Conservation (phyloP, 2,113 vertebrate genomes). For the Hippocampus mohnikei region DNA sequence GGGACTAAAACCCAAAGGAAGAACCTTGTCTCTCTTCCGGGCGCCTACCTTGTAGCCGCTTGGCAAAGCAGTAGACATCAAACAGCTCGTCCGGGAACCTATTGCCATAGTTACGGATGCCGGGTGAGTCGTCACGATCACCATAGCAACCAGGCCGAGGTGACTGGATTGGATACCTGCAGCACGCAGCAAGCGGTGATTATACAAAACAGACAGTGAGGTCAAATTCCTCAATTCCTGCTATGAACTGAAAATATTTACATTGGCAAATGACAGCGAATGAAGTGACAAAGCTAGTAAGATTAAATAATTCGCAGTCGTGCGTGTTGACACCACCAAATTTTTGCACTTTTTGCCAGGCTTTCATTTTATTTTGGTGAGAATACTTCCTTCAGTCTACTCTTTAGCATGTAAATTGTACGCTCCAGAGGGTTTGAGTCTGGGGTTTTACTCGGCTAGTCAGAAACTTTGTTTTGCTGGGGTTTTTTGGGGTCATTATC, state of each 20-base stretch:
- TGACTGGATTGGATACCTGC: slow-evolving; percentile 91
- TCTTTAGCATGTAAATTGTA: no score
- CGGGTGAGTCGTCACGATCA: slow-evolving; percentile 88
- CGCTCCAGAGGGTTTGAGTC: no score
- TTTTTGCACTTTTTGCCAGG: neutral
- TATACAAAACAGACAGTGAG: neutral
- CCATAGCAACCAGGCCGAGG: slow-evolving; percentile 95
- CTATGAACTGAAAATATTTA: neutral
- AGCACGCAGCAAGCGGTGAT: neutral
- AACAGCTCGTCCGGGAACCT: slow-evolving; percentile 81
- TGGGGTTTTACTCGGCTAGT: no score
- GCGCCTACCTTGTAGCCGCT: slow-evolving; percentile 77
- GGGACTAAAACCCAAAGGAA: slow-evolving; percentile 38
- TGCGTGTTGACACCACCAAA: neutral
- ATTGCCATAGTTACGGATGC: slow-evolving; percentile 89
- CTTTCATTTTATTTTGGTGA: neutral
- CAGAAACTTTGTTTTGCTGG: no score
- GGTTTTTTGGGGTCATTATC: no score
- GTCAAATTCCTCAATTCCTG: neutral
- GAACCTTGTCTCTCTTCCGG: slow-evolving; percentile 7
- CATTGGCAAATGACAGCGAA: neutral
- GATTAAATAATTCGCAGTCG: neutral
- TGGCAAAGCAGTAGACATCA: slow-evolving; percentile 92
- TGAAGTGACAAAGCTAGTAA: neutral
- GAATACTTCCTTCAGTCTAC: no score